Conservation (phyloP, 64 coral and sea anemone species). For the Astreopora myriophthalma region DNA sequence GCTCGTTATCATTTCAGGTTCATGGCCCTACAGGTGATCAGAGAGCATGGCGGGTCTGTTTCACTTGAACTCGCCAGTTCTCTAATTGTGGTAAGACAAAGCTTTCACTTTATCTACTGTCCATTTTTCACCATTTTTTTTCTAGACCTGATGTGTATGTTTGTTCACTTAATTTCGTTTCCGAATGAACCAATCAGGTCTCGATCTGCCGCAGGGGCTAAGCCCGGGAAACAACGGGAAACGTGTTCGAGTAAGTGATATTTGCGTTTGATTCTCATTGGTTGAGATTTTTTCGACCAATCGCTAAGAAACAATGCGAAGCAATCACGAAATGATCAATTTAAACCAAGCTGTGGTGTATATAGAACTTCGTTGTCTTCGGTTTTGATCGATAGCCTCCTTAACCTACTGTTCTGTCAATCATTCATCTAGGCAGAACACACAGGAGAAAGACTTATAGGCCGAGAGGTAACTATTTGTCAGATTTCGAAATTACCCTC, state of each 20-base stretch:
- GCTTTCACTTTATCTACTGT: neutral
- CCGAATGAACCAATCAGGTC: neutral
- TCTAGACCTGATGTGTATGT: neutral
- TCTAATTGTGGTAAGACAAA: slow-evolving; percentile 81
- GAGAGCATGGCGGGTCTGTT: slow-evolving; percentile 67
- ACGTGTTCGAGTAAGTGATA: too few relatives aligned
- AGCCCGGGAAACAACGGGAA: neutral
- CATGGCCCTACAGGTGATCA: slow-evolving; percentile 69
- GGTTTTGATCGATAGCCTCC: too few relatives aligned
- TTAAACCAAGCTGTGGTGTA: too few relatives aligned
- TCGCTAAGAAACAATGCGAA: too few relatives aligned
- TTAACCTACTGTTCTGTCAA: neutral
- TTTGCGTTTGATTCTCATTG: too few relatives aligned
- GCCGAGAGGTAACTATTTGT: slow-evolving; percentile 40
- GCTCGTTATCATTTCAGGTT: slow-evolving; percentile 34
- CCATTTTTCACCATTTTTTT: neutral
- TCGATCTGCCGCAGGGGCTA: neutral
- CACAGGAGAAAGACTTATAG: slow-evolving; percentile 78
- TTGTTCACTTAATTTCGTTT: neutral
- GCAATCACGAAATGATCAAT: too few relatives aligned
- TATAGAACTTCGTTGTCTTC: too few relatives aligned
- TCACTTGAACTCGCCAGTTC: slow-evolving; percentile 60
- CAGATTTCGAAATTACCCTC: neutral
- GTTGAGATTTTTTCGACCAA: too few relatives aligned
- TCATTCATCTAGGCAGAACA: slow-evolving; percentile 75